Base-by-base conservation (phyloP, 2,888 invertebrate genomes). In the Periphyllus acericola region DNA sequence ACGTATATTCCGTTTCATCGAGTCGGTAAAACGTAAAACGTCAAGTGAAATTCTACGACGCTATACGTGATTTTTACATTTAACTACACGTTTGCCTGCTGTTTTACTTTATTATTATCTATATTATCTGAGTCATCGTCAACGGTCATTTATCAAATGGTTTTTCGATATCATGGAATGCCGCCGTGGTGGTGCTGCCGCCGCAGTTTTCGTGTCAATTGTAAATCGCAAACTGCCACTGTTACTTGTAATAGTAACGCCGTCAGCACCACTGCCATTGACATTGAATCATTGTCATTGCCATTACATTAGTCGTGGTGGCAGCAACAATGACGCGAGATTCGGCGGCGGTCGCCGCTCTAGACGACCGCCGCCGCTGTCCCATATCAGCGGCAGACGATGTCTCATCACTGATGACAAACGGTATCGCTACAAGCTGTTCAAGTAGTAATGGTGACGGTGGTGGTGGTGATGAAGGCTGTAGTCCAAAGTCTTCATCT, bases 351-450 rank as follows among this genome's bases (percentile, higher is more conserved):
- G 74, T 83, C 60, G 55, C 74, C 74, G 19, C 60, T 36, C 1
- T 83, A 36, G 74, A 74, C 83, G 83, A 83, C 76, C 84, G 84
- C 83, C 75, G 68, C 52, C 83, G 60, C 75, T 68, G 85, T 14
- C 66, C 71, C 19, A 79, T 71, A 55, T 74, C 83, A 29, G 74
- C 74, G 55, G 83, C 66, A 8, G 68, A 66, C 34, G 78, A 78
- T 21, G 60, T 46, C 34, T 55, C 52, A 9, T n/a, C 52, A 32
- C 4, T 25, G 17, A 83, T 74, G 34, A 72, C 72, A 19, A 83
- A 74, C 25, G 6, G 82, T 46, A 71, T 71, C n/a, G 29, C 34
- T 14, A 83, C 25, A 25, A 72, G 52, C 2, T 25, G 72, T 3
- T 52, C 34, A 1, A 36, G 21, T 36, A 74, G 60, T 29, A 83